phyloP scores from a whole-genome alignment of 2,888 invertebrate species.

The Stictocephala bisonia region DNA sequence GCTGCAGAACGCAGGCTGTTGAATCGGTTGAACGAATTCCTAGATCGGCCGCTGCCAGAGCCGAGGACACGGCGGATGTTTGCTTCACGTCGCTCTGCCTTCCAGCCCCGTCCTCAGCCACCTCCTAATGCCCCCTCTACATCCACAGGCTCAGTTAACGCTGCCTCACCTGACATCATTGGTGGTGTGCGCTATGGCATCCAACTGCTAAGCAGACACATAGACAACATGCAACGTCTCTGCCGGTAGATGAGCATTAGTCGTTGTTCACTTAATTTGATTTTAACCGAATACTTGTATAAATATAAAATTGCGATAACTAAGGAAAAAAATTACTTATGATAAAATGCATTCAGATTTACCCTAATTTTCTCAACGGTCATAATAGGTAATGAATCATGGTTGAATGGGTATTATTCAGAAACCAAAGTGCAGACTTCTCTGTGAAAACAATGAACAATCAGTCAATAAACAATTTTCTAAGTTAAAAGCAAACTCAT shows the following conservation, averaged over 20 bases:
- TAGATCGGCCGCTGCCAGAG: conserved; percentile 48
- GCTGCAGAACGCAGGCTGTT: conserved; percentile 52
- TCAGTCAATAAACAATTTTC: too few relatives aligned
- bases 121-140: conserved; percentile 48
- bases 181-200: conserved; percentile 60
- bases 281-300: too few relatives aligned
- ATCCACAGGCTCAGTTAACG: conserved; percentile 63
- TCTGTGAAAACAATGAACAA: too few relatives aligned
- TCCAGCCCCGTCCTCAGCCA: conserved; percentile 58
- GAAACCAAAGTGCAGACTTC: too few relatives aligned
- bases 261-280: too few relatives aligned
- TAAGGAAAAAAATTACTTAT: too few relatives aligned
- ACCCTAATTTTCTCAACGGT: too few relatives aligned
- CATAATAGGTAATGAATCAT: too few relatives aligned
- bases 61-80: conserved; percentile 48
- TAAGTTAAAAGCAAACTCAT: too few relatives aligned
- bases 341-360: too few relatives aligned
- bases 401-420: too few relatives aligned
- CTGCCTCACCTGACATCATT: conserved; percentile 66
- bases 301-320: too few relatives aligned
- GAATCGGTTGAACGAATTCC: conserved; percentile 50
- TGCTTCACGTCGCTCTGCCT: conserved; percentile 61
- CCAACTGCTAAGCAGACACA: conserved; percentile 62
- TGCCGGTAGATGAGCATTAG: conserved; percentile 62
- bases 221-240: conserved; percentile 63